Percentiles rank a stretch among this genome's conserved stretches.
Evolutionary conservation across 2,113 vertebrate genomes (phyloP).

Genomic region (Alethe castanea): DNA sequence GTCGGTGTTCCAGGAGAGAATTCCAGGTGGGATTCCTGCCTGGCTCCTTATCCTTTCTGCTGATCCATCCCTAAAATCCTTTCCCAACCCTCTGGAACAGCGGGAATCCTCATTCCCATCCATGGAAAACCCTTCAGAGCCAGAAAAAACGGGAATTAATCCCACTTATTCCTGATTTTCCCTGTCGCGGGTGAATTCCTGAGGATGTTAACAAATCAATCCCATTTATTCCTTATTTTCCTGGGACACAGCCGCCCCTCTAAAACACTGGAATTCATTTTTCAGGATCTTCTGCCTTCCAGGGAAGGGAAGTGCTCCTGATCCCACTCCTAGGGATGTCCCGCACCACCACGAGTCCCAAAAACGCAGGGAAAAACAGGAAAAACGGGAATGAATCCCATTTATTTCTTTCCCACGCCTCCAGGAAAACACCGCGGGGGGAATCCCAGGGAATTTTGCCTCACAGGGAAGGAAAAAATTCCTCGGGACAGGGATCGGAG

Average conservation of each 20-base stretch:
- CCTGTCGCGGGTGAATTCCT: neutral
- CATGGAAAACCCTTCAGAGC: neutral
- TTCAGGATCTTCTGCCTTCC: neutral
- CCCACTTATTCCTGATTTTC: neutral
- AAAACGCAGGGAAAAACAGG: neutral
- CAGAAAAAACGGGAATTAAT: neutral
- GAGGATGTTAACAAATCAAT: no score
- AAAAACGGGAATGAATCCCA: accelerated
- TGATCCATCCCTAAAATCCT: neutral
- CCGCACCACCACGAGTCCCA: neutral
- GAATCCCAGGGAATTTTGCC: neutral
- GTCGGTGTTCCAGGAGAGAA: neutral
- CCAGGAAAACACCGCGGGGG: accelerated
- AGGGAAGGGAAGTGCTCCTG: no score
- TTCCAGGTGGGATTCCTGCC: neutral
- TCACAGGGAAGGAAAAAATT: neutral
- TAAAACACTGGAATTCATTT: accelerated
- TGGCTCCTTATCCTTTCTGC: neutral
- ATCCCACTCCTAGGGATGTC: neutral
- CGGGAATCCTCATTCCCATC: neutral
- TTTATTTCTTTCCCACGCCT: neutral
- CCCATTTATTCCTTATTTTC: neutral
- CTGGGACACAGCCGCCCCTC: no score
- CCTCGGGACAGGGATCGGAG: accelerated
- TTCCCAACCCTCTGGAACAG: neutral